phyloP scores from a whole-genome alignment of 2,113 vertebrate genomes.

The Pelusios castaneus region DNA sequence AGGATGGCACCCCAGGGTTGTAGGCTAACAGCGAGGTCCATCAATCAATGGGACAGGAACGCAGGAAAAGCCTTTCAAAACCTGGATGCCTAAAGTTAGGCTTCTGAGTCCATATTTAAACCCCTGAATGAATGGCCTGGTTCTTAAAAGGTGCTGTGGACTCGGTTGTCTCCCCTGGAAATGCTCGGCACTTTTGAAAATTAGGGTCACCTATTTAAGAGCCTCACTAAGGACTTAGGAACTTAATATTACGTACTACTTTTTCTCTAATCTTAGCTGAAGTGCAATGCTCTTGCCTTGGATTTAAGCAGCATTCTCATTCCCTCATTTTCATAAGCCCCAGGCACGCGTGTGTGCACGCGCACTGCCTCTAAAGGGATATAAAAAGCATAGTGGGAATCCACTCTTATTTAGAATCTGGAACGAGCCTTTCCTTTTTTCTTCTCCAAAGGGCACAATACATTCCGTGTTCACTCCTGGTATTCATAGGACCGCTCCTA shows the following conservation, averaged over 20 bases:
- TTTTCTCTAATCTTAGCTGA: neutral
- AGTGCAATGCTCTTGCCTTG: neutral
- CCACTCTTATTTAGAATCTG: neutral
- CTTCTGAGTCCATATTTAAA: neutral
- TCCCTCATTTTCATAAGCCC: neutral
- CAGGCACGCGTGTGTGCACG: neutral
- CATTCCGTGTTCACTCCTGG: rapidly evolving
- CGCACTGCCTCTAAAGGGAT: neutral
- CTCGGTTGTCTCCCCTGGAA: neutral
- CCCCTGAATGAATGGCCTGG: neutral
- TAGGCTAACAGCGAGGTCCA: neutral
- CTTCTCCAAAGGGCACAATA: rapidly evolving
- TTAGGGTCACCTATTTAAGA: neutral
- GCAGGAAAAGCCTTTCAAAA: neutral
- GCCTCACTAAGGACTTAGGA: neutral
- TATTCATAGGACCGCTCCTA: neutral
- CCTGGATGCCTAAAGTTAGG: neutral
- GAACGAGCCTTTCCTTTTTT: rapidly evolving
- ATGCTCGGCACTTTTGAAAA: neutral
- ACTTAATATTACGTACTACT: neutral
- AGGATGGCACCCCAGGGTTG: too few relatives aligned
- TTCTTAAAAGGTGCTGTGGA: neutral
- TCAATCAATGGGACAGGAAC: neutral
- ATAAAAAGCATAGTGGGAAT: neutral
- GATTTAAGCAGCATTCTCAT: neutral